Evolutionary conservation across 2,888 invertebrate species (phyloP), one percentile per base, ranked within the genome.

Genomic region (Polyploca ridens): DNA sequence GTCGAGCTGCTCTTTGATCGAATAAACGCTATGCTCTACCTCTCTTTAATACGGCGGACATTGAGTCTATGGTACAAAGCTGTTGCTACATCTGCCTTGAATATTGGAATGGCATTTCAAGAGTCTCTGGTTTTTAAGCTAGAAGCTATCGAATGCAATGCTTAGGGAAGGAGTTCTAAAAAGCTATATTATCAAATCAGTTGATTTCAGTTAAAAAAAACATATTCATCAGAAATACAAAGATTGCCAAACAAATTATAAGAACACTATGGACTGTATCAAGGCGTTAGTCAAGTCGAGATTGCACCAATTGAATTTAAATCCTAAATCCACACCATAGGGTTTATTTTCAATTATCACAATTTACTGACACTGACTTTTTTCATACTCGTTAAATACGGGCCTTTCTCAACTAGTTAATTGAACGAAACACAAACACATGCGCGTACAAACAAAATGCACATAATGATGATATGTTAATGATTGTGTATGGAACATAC

Each of bases 391-490:
- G 0, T 10, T 6, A 3, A 7, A 8, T 54, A 54, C 5, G n/a
- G 54, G 13, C 16, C n/a, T 33, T n/a, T 14, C 11, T 33, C 3
- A 58, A 38, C 35, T 16, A 35, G 16, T 60, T 14, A 58, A 33
- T 16, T 38, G 58, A 19, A 58, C 62, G 57, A 76, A 71, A 73
- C 77, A 77, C 72, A 80, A 66, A 76, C 66, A 69, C 72, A 73
- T 69, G 67, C 72, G 68, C 59, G n/a, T 60, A 60, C 38, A 35
- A 60, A 60, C 59, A 60, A 35, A 38, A 38, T 60, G 59, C 35
- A 60, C 38, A 38, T 5, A 60, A 35, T 60, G 35, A 60, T 60
- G 13, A 41, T 13, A 13, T 41, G 59, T 5, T 38, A 16, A 16
- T 60, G 59, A 60, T 38, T n/a, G 13, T 59, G 46, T 46, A 7